These are phyloP conservation scores for Corapipo altera DNA, from an alignment of 2,113 vertebrate genomes.

Conservation along the genomic window DNA sequence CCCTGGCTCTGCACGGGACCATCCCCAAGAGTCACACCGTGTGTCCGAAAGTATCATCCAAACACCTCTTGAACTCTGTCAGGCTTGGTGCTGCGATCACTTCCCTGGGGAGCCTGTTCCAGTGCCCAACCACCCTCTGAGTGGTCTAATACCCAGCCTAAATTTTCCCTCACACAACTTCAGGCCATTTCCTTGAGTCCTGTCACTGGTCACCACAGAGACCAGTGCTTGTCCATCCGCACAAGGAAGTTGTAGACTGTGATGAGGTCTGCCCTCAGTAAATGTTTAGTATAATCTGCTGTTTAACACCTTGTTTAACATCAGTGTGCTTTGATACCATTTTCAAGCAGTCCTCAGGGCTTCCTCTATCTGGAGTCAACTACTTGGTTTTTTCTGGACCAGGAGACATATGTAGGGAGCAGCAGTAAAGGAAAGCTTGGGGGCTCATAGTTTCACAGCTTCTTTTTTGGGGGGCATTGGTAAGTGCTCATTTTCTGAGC, in stretches of 20 bases:
- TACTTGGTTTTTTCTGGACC: neutral
- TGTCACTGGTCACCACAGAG: neutral
- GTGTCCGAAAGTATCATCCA: neutral
- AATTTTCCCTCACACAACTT: neutral
- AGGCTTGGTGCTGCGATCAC: neutral
- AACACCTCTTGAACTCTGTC: neutral
- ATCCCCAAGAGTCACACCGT: neutral
- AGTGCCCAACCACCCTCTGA: neutral
- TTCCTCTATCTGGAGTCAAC: neutral
- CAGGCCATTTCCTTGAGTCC: neutral
- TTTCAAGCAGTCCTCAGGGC: neutral
- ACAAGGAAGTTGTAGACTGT: neutral
- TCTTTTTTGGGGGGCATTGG: neutral
- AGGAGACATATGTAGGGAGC: accelerated
- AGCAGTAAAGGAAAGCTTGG: neutral
- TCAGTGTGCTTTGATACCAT: neutral
- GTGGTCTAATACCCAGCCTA: neutral
- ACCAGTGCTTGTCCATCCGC: neutral
- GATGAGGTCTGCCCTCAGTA: neutral
- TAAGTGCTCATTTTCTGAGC: neutral
- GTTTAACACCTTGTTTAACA: neutral
- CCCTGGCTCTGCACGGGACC: neutral
- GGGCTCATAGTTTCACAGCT: neutral
- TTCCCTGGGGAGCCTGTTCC: neutral
- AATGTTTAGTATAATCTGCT: neutral